Percentiles rank a stretch among this genome's conserved stretches.
These are phyloP conservation scores for Anas bernieri DNA, from an alignment of 2,797 vertebrate genomes.

Conservation along the genomic window DNA sequence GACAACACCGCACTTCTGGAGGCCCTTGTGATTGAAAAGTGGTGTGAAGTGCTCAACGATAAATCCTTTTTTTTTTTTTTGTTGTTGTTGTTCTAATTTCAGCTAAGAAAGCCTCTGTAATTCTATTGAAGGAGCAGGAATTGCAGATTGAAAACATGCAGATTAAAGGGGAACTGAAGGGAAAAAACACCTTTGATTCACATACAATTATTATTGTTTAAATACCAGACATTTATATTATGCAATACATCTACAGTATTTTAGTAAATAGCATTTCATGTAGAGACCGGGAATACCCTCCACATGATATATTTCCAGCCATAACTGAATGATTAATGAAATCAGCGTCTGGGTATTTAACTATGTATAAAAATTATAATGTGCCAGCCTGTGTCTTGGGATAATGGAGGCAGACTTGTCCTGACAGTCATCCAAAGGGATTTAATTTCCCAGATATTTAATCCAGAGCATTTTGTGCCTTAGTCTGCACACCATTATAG, in stretches of 20 bases:
- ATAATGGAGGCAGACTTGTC: conserved; percentile 11
- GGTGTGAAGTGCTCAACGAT: not conserved
- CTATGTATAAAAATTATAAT: conserved; percentile 41
- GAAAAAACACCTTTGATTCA: not conserved
- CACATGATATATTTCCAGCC: not conserved
- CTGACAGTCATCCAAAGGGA: conserved; percentile 26
- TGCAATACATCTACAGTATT: not conserved
- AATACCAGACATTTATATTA: not conserved
- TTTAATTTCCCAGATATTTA: conserved; percentile 45
- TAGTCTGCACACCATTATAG: not conserved
- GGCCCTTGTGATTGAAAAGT: not conserved
- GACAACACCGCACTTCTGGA: not conserved
- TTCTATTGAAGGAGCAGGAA: not conserved
- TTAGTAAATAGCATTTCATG: conserved; percentile 1
- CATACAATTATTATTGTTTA: not conserved
- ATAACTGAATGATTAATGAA: conserved; percentile 53
- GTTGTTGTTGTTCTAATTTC: not conserved
- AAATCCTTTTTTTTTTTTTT: not conserved
- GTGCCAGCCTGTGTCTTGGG: conserved; percentile 23
- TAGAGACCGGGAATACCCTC: not conserved
- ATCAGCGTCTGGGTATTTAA: conserved; percentile 40
- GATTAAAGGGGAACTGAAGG: not conserved
- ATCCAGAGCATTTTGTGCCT: not conserved
- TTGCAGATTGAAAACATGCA: not conserved
- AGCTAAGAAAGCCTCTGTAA: not conserved